phyloP scores from a whole-genome alignment of 1,140 invertebrate genomes.

The Magallana ariakensis region DNA sequence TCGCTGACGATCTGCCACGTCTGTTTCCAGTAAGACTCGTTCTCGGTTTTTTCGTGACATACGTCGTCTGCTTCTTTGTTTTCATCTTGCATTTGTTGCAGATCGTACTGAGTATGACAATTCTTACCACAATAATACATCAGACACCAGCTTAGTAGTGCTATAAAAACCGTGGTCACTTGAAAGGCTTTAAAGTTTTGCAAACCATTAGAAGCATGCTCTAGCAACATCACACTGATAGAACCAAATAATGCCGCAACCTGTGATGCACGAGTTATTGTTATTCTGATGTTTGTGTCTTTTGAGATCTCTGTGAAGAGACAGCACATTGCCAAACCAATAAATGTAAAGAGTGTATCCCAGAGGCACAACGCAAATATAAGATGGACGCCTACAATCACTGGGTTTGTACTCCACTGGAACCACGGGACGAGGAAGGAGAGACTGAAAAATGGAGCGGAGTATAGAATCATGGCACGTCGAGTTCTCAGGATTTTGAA shows the following conservation, averaged over 20 bases:
- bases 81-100: constrained; percentile 46
- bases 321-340: constrained; percentile 77
- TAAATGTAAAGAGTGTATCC: constrained; percentile 80
- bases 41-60: constrained; percentile 36
- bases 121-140: constrained; percentile 71
- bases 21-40: constrained; percentile 57
- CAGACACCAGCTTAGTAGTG: constrained; percentile 67
- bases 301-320: constrained; percentile 79
- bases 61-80: constrained; percentile 18
- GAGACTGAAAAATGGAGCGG: constrained; percentile 77
- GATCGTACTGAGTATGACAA: constrained; percentile 71
- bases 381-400: constrained; percentile 75
- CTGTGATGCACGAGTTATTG: constrained; percentile 74
- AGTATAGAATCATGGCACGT: constrained; percentile 76
- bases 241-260: constrained; percentile 72
- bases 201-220: constrained; percentile 68
- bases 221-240: constrained; percentile 64
- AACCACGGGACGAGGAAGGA: constrained; percentile 80
- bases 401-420: constrained; percentile 70
- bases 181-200: constrained; percentile 76
- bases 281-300: constrained; percentile 72
- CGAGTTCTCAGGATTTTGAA: constrained; percentile 75
- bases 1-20: constrained; percentile 66
- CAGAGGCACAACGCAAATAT: constrained; percentile 79
- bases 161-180: constrained; percentile 65